A percentile compares a stretch with the other conserved stretches of the same genome.
phyloP scores from a whole-genome alignment of 2,888 invertebrate genomes.

The Bombyx huttoni region DNA sequence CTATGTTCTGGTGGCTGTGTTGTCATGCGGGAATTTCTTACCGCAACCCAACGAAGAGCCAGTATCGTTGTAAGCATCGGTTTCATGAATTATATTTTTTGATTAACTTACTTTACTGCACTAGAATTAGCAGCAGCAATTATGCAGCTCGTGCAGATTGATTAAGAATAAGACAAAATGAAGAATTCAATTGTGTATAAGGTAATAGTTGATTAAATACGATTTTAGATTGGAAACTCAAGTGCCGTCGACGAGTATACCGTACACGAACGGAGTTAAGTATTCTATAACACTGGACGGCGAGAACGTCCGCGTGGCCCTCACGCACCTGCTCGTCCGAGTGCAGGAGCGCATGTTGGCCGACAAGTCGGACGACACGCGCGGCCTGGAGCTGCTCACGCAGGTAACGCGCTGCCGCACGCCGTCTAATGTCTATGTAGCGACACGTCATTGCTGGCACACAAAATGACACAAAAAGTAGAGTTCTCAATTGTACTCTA shows the following conservation, averaged over 20 bases:
- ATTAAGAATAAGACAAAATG: no score
- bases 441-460: no score
- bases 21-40: constrained; percentile 76
- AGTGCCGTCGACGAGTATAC: constrained; percentile 67
- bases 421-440: no score
- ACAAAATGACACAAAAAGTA: no score
- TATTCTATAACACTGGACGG: constrained; percentile 74
- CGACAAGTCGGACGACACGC: constrained; percentile 84
- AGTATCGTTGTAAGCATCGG: constrained; percentile 62
- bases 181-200: no score
- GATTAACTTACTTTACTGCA: no score
- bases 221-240: constrained; percentile 67
- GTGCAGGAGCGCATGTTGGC: constrained; percentile 77
- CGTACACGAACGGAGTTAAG: constrained; percentile 55
- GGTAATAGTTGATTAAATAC: not conserved
- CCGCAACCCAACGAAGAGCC: constrained; percentile 79
- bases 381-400: constrained; percentile 75
- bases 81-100: not conserved
- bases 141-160: no score
- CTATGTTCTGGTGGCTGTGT: constrained; percentile 75
- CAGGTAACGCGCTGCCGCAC: constrained; percentile 50
- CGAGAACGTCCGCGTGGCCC: constrained; percentile 75
- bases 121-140: no score
- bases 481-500: no score
- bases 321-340: constrained; percentile 73